Percentiles rank a stretch among this genome's conserved stretches.
Evolutionary conservation across 1,140 invertebrate species (phyloP).

Genomic region (Diorhabda elongata): DNA sequence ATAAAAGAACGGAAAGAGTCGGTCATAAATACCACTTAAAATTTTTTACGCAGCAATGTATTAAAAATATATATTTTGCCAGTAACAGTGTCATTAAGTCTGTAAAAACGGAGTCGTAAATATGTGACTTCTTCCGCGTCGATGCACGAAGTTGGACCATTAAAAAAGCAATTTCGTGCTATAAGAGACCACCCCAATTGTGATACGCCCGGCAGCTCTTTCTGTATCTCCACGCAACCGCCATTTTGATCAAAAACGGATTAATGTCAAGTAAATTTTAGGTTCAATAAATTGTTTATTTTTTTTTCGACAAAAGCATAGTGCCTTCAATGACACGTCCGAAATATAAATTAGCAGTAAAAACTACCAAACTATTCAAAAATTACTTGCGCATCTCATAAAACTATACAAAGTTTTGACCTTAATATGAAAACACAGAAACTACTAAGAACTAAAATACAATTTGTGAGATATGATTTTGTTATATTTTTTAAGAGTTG

Average conservation of each 20-base stretch:
- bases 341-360: too few relatives aligned
- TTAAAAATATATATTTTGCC: not conserved
- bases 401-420: too few relatives aligned
- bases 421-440: too few relatives aligned
- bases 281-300: too few relatives aligned
- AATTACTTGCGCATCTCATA: too few relatives aligned
- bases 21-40: not conserved
- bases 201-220: slow-evolving; percentile 1
- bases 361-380: too few relatives aligned
- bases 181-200: slow-evolving; percentile 3
- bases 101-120: not conserved
- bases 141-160: slow-evolving; percentile 5
- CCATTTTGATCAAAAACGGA: not conserved
- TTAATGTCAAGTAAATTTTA: not conserved
- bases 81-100: slow-evolving; percentile 2
- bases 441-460: too few relatives aligned
- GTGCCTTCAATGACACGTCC: too few relatives aligned
- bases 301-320: too few relatives aligned
- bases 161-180: slow-evolving; percentile 12
- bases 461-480: too few relatives aligned
- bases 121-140: not conserved
- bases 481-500: too few relatives aligned
- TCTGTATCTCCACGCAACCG: not conserved
- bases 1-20: too few relatives aligned
- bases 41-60: not conserved